Evolutionary conservation across 1,140 invertebrate genomes (phyloP).

Genomic region (Nasonia giraulti): DNA sequence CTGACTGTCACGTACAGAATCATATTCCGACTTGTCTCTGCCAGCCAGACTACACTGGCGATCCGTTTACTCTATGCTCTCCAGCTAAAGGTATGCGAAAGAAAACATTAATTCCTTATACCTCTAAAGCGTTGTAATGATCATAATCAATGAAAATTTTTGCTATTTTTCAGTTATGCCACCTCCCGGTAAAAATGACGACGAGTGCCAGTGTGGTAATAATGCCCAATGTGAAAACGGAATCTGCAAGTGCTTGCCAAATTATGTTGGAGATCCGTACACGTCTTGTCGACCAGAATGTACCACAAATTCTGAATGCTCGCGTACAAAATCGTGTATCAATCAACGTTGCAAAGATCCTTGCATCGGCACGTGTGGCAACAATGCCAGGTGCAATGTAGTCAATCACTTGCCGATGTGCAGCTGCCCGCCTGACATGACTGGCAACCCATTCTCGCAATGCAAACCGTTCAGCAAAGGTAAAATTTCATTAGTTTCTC

Average conservation of each 20-base stretch:
- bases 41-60: conserved; percentile 78
- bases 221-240: conserved; percentile 84
- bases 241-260: conserved; percentile 83
- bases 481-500: conserved; percentile 40
- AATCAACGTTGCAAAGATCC: conserved; percentile 85
- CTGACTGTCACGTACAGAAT: conserved; percentile 84
- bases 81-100: conserved; percentile 63
- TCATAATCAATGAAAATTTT: background rate
- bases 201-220: conserved; percentile 88
- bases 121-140: background rate
- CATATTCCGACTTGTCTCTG: conserved; percentile 85
- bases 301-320: conserved; percentile 88
- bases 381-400: conserved; percentile 84
- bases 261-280: conserved; percentile 84
- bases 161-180: conserved; percentile 40
- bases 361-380: conserved; percentile 85
- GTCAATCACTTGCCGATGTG: conserved; percentile 86
- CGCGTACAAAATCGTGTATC: conserved; percentile 82
- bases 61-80: conserved; percentile 78
- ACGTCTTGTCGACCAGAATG: conserved; percentile 86
- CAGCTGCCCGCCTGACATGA: conserved; percentile 79
- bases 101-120: background rate
- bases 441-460: conserved; percentile 86
- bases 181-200: conserved; percentile 67
- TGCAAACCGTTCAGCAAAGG: conserved; percentile 73